Conservation (phyloP, 2,888 invertebrate species). For the Tethea ocularis region DNA sequence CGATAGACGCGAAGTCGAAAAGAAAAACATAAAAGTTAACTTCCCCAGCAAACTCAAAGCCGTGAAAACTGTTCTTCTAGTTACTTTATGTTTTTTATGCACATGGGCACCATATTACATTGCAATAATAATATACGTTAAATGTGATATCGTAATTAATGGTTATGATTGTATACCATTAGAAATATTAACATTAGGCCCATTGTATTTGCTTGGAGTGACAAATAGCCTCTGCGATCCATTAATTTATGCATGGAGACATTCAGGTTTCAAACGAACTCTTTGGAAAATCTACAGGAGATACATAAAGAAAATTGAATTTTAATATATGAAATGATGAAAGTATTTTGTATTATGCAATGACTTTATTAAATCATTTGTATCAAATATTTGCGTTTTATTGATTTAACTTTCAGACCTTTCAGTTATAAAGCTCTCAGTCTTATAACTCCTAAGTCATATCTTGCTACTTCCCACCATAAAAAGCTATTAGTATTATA, state of each 20-base stretch:
- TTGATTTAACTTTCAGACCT: neutral
- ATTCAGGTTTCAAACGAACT: constrained; percentile 82
- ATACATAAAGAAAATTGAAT: constrained; percentile 40
- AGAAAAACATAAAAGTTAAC: constrained; percentile 8
- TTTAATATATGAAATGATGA: neutral
- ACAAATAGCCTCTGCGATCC: constrained; percentile 84
- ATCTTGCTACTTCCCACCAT: no score
- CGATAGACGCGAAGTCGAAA: constrained; percentile 15
- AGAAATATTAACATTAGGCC: constrained; percentile 80
- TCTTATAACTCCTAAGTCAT: no score
- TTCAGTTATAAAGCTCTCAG: no score
- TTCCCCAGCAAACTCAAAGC: constrained; percentile 82
- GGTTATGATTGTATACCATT: constrained; percentile 73
- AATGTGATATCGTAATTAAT: constrained; percentile 66
- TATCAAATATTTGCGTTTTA: neutral
- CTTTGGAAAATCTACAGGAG: constrained; percentile 62
- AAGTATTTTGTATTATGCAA: neutral
- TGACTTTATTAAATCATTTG: neutral
- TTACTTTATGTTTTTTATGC: constrained; percentile 80
- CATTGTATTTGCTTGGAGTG: constrained; percentile 82
- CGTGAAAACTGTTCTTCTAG: constrained; percentile 83
- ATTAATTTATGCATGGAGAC: constrained; percentile 86
- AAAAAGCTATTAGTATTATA: no score
- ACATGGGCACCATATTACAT: constrained; percentile 85
- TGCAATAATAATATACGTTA: constrained; percentile 76